Conservation (phyloP, 1,140 invertebrate species). For the Calliphora vicina region DNA sequence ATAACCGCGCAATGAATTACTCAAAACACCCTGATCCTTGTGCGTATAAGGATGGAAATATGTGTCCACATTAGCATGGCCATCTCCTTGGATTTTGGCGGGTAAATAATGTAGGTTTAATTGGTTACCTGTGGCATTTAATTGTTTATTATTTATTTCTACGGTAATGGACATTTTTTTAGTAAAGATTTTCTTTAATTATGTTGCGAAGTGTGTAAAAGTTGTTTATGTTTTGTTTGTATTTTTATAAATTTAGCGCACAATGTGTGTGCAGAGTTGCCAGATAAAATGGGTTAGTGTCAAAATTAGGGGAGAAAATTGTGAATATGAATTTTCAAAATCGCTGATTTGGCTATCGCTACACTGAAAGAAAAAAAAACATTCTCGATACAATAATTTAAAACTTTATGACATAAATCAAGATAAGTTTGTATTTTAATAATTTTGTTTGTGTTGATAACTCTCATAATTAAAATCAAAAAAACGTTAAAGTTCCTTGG, state of each 20-base stretch:
- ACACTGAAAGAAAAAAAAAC: too few species aligned
- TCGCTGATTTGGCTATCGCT: too few species aligned
- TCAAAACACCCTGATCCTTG: slow-evolving; percentile 61
- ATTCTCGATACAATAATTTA: too few species aligned
- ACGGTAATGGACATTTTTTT: slow-evolving; percentile 65
- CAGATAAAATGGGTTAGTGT: neutral
- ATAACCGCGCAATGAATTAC: slow-evolving; percentile 71
- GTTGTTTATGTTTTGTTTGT: neutral
- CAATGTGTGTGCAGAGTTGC: neutral
- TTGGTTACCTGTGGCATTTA: slow-evolving; percentile 56
- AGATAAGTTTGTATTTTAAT: too few species aligned
- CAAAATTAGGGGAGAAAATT: too few species aligned
- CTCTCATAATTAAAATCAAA: too few species aligned
- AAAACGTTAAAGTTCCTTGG: too few species aligned
- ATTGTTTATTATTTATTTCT: slow-evolving; percentile 64
- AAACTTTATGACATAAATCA: too few species aligned
- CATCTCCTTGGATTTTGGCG: slow-evolving; percentile 76
- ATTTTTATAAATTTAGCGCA: neutral
- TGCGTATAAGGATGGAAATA: slow-evolving; percentile 74
- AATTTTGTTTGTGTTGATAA: too few species aligned
- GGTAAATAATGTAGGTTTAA: slow-evolving; percentile 74
- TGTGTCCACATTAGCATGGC: slow-evolving; percentile 72
- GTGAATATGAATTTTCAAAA: too few species aligned
- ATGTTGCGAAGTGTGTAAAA: neutral
- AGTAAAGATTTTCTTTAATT: neutral